These are phyloP conservation scores for Neomonachus schauinslandi DNA, from an alignment of 2,113 vertebrate species.

Conservation along the genomic window DNA sequence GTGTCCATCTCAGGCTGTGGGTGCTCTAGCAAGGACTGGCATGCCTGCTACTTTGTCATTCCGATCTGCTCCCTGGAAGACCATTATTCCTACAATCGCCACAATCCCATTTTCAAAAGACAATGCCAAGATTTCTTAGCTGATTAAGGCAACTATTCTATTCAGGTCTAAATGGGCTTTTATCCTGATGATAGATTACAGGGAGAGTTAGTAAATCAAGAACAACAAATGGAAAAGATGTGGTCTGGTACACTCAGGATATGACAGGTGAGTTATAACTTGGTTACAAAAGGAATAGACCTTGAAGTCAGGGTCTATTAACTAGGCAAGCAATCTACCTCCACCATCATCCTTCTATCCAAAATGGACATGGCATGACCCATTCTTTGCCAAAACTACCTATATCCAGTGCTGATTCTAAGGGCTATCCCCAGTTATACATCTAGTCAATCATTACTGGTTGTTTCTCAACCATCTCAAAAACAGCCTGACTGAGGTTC, in stretches of 20 bases:
- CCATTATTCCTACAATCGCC: neutral
- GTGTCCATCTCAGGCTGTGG: neutral
- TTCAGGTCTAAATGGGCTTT: neutral
- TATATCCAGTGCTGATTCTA: neutral
- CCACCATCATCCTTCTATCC: neutral
- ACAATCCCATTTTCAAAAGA: neutral
- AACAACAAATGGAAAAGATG: neutral
- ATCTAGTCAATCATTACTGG: neutral
- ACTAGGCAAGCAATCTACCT: neutral
- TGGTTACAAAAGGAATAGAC: neutral
- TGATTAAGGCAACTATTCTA: neutral
- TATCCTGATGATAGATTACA: neutral
- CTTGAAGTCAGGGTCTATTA: neutral
- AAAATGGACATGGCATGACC: neutral
- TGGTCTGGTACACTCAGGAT: neutral
- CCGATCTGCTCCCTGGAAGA: neutral
- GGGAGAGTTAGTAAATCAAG: neutral
- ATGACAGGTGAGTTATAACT: neutral
- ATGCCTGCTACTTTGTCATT: neutral
- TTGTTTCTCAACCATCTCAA: neutral
- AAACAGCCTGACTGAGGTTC: neutral
- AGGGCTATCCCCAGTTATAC: neutral
- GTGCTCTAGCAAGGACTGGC: neutral
- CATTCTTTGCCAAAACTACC: neutral
- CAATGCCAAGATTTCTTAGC: neutral